phyloP scores from a whole-genome alignment of 2,888 invertebrate genomes.

The Caenorhabditis afra region DNA sequence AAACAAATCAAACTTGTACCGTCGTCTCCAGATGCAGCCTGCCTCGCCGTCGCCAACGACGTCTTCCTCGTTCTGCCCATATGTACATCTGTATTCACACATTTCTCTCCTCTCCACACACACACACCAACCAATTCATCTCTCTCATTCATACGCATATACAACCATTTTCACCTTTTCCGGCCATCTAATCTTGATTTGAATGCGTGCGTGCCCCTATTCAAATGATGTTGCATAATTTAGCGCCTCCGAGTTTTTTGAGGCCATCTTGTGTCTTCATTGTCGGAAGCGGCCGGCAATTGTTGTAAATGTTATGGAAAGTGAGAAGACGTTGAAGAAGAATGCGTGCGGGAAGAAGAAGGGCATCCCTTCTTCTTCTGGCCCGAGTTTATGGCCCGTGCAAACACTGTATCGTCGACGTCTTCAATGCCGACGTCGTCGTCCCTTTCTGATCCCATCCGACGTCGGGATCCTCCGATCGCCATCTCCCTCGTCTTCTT shows the following conservation, averaged over 20 bases:
- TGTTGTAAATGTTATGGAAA: slow-evolving; percentile 40
- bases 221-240: slow-evolving; percentile 58
- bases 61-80: slow-evolving; percentile 54
- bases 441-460: slow-evolving; percentile 6
- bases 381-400: slow-evolving; percentile 41
- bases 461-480: slow-evolving; percentile 22
- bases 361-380: slow-evolving; percentile 43
- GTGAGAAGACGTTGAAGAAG: slow-evolving; percentile 30
- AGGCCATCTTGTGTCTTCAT: slow-evolving; percentile 27
- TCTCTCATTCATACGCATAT: slow-evolving; percentile 44
- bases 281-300: slow-evolving; percentile 36
- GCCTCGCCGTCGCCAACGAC: too few relatives aligned
- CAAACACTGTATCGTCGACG: slow-evolving; percentile 31
- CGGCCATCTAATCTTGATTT: slow-evolving; percentile 55
- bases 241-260: slow-evolving; percentile 42
- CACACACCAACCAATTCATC: slow-evolving; percentile 35
- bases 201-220: slow-evolving; percentile 42
- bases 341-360: slow-evolving; percentile 7
- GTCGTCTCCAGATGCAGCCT: not conserved
- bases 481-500: not conserved
- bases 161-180: slow-evolving; percentile 55
- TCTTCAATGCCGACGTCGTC: slow-evolving; percentile 16
- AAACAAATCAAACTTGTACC: slow-evolving; percentile 44
- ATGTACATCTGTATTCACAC: slow-evolving; percentile 54
- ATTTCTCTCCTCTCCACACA: too few relatives aligned